Evolutionary conservation across 1,140 invertebrate species (phyloP), one percentile per base, ranked within the genome.

Genomic region (Lordiphosa stackelbergi): DNA sequence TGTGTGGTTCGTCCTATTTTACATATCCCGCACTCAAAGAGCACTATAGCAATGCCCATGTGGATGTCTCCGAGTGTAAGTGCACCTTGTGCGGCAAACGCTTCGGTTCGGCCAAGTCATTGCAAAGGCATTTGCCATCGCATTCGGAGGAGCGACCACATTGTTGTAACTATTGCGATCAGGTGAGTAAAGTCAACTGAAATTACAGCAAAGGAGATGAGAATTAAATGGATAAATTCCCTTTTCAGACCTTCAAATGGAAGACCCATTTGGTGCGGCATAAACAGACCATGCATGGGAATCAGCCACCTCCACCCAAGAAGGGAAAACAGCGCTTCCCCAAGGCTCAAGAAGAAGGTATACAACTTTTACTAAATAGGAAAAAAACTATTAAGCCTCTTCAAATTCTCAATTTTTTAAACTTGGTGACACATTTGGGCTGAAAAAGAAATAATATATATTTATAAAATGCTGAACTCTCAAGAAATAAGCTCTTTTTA

Each of bases 101-200:
- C 19, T 88, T 88, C 19, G 83, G 79, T 10, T 87, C 83, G 1
- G 81, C 73, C 10, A 86, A 87, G 43, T 86, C 86, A 5, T 81
- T 96, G 28, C 93, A 93, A 11, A 89, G 94, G 1, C 95, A 96
- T 73, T 93, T 96, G 92, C 95, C 95, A 71, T 94, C 93, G 19
- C 95, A 96, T 87, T 95, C 94, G 4, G 94, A 96, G 85, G 94
- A 96, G 78, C 89, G 94, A 41, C 95, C 95, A 8, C 94, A 96
- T 81, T 95, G 95, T 73, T 96, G 95, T 86, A 92, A 92, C 61
- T 93, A 95, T 40, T 96, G 95, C 74, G 83, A 86, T 70, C 86
- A 88, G 73, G 86, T 87, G 38, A 16, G 45, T 10, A 7, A 34
- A 3, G 19, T 28, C 22, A 22, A 22, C 0, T 24, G 8, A n/a